Evolutionary conservation across 23 tunicate genomes (phyloP), one percentile per base, ranked within the genome.

Genomic region (Botrylloides violaceus): DNA sequence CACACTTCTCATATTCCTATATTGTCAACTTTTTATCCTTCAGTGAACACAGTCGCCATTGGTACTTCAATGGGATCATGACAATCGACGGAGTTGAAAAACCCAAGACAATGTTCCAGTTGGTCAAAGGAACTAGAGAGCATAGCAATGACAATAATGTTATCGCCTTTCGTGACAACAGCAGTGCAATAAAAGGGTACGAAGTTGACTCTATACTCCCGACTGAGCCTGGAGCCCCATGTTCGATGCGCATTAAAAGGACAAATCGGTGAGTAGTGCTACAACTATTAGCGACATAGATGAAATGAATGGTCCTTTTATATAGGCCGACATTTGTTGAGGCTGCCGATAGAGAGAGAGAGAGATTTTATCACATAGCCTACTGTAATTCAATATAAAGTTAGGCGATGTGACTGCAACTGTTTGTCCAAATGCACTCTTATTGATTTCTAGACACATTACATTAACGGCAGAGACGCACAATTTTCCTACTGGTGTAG

Each of bases 401-500:
- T n/a, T n/a, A n/a, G n/a, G n/a, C n/a, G n/a, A n/a, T n/a, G n/a
- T n/a, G n/a, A n/a, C n/a, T n/a, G n/a, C n/a, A n/a, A n/a, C n/a
- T n/a, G n/a, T n/a, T n/a, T n/a, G n/a, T n/a, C n/a, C n/a, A n/a
- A n/a, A n/a, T n/a, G n/a, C n/a, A n/a, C n/a, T n/a, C n/a, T n/a
- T n/a, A 4, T 24, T 66, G 24, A 2, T 70, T 75, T 75, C 49
- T 57, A 83, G 85, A 39, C 96, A 88, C 61, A 57, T 88, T 35
- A 82, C 96, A 1, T 64, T 88, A 58, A 88, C 96, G 2, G 96
- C 96, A 1, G 96, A 88, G 56, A 88, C 96, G 1, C 96, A 88
- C 79, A 88, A 88, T 57, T 88, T 88, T 71, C 96, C 96, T 2
- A 88, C 96, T 49, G 96, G 96, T 2, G 88, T 88, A 12, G 88